Percentiles rank a stretch among this genome's conserved stretches.
These are phyloP conservation scores for Scortum barcoo DNA, from an alignment of 2,113 vertebrate species.

Conservation along the genomic window DNA sequence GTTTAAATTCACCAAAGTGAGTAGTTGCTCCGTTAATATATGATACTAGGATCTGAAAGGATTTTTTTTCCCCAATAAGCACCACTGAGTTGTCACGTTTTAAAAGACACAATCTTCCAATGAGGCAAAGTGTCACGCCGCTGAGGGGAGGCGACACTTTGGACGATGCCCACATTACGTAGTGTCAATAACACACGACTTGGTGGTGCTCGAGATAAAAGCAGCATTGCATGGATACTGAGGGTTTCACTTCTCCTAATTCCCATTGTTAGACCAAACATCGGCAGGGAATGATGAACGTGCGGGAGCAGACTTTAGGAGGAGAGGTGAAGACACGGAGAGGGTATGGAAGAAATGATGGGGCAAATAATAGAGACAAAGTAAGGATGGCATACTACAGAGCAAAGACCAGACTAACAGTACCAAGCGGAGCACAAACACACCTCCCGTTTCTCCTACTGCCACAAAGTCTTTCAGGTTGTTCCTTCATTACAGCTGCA, in stretches of 20 bases:
- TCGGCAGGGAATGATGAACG: slow-evolving; percentile 61
- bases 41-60: slow-evolving; percentile 52
- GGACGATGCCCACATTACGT: slow-evolving; percentile 44
- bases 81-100: slow-evolving; percentile 41
- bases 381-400: slow-evolving; percentile 36
- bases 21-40: slow-evolving; percentile 65
- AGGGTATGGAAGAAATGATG: neutral
- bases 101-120: slow-evolving; percentile 40
- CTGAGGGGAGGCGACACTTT: slow-evolving; percentile 25
- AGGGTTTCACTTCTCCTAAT: slow-evolving; percentile 51
- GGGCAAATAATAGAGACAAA: neutral
- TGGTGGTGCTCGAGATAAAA: slow-evolving; percentile 65
- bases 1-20: slow-evolving; percentile 68
- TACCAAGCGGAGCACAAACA: slow-evolving; percentile 55
- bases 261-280: slow-evolving; percentile 50
- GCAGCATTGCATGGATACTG: slow-evolving; percentile 78
- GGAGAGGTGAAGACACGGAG: slow-evolving; percentile 30
- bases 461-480: slow-evolving; percentile 47
- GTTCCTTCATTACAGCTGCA: slow-evolving; percentile 47
- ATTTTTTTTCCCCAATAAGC: slow-evolving; percentile 37
- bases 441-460: slow-evolving; percentile 52
- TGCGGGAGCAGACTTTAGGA: slow-evolving; percentile 51
- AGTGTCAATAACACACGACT: slow-evolving; percentile 34
- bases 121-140: slow-evolving; percentile 23
- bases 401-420: slow-evolving; percentile 46